A percentile compares a stretch with the other conserved stretches of the same genome.
Evolutionary conservation across 92 coral and sea anemone species (phyloP).

Genomic region (Pocillopora meandrina): DNA sequence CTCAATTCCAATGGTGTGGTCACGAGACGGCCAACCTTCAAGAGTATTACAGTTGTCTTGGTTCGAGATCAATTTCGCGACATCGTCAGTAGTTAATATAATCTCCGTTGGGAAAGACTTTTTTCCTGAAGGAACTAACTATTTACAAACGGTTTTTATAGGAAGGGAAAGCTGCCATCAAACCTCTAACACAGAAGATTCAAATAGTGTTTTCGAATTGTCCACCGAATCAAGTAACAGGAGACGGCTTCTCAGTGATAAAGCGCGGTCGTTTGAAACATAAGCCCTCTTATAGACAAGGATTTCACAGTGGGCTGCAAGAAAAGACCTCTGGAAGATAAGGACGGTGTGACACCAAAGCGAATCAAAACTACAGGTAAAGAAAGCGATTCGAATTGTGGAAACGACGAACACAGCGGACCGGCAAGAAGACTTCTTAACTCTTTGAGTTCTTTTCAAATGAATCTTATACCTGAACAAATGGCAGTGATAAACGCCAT

Average conservation of each 20-base stretch:
- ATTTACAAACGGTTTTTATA: slow-evolving; percentile 87
- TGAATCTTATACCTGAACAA: too few species aligned
- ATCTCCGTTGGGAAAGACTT: slow-evolving; percentile 84
- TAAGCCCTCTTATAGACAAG: slow-evolving; percentile 87
- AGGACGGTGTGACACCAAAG: slow-evolving; percentile 80
- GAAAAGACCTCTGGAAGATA: slow-evolving; percentile 74
- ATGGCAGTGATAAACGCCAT: slow-evolving; percentile 63
- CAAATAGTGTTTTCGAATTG: slow-evolving; percentile 90
- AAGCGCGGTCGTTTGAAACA: slow-evolving; percentile 85
- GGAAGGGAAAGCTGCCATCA: slow-evolving; percentile 96
- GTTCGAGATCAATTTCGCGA: slow-evolving; percentile 95
- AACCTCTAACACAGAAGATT: slow-evolving; percentile 76
- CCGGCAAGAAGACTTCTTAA: too few species aligned
- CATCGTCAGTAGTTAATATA: slow-evolving; percentile 69
- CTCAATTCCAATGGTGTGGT: slow-evolving; percentile 77
- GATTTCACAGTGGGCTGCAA: slow-evolving; percentile 62
- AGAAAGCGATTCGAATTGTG: too few species aligned
- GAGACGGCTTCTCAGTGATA: slow-evolving; percentile 81
- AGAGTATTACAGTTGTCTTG: slow-evolving; percentile 73
- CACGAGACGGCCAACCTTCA: slow-evolving; percentile 72
- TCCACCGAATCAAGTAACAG: slow-evolving; percentile 91
- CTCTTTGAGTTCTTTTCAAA: too few species aligned
- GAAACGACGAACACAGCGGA: too few species aligned
- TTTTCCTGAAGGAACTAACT: slow-evolving; percentile 79
- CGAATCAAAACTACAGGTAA: slow-evolving; percentile 47